These are phyloP conservation scores for Prunella strophiata DNA, from an alignment of 2,797 vertebrate genomes.

Conservation along the genomic window DNA sequence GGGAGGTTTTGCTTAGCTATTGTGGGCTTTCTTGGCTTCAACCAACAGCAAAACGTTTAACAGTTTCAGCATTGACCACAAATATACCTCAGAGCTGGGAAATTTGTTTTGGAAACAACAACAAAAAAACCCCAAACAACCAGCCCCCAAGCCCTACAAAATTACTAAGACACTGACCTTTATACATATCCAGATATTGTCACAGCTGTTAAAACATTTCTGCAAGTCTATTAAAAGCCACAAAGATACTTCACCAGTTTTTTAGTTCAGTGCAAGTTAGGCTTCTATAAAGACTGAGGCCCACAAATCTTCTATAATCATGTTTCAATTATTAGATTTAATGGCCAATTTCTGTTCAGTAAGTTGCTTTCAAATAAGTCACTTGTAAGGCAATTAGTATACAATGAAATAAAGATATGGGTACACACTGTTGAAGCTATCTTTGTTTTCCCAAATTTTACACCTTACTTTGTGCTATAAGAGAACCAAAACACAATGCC, in stretches of 20 bases:
- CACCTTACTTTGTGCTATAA: not conserved
- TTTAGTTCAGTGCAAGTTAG: not conserved
- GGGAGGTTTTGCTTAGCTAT: conserved; percentile 6
- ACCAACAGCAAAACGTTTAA: conserved; percentile 2
- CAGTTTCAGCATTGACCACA: conserved; percentile 10
- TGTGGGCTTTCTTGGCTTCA: not conserved
- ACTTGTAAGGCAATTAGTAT: not conserved
- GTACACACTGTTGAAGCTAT: not conserved
- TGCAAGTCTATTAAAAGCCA: not conserved
- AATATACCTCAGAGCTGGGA: not conserved
- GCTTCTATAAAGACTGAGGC: not conserved
- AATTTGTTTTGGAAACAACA: conserved; percentile 20
- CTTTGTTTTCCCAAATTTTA: not conserved
- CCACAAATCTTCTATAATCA: not conserved
- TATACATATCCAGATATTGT: not conserved
- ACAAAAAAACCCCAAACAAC: not conserved
- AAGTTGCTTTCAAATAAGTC: not conserved
- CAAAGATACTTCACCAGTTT: not conserved
- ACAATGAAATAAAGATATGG: not conserved
- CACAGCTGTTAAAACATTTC: not conserved
- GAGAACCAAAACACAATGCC: not conserved
- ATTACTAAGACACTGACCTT: conserved; percentile 16
- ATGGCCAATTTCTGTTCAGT: not conserved
- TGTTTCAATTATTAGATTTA: not conserved
- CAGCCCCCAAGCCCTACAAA: not conserved